These are phyloP conservation scores for Sebastes oblongus DNA, from an alignment of 2,797 vertebrate genomes.

Conservation along the genomic window DNA sequence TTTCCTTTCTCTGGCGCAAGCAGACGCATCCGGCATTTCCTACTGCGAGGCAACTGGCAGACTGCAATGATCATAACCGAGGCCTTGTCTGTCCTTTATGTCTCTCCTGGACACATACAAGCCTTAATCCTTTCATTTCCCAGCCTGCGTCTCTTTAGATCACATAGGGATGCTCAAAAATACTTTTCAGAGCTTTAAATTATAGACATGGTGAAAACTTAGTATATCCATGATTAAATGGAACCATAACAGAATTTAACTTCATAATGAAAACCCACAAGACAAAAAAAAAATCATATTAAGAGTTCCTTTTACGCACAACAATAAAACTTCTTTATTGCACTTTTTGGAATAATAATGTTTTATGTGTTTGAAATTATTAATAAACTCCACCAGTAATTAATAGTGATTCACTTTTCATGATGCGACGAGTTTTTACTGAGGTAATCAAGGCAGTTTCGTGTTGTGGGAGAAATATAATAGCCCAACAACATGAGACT, in stretches of 20 bases:
- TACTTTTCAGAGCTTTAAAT: constrained; percentile 1
- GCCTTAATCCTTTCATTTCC: constrained; percentile 35
- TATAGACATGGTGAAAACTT: neutral
- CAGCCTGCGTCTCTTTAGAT: constrained; percentile 1
- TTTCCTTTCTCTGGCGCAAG: constrained; percentile 76
- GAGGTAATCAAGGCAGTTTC: constrained; percentile 98
- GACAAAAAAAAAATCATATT: neutral
- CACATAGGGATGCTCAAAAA: neutral
- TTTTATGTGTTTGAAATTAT: neutral
- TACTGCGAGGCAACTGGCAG: constrained; percentile 72
- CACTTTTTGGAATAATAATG: constrained; percentile 3
- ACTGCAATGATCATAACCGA: constrained; percentile 98
- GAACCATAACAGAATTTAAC: neutral
- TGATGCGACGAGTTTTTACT: constrained; percentile 71
- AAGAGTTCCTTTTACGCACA: constrained; percentile 36
- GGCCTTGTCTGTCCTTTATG: constrained; percentile 88
- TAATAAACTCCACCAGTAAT: constrained; percentile 12
- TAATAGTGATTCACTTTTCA: constrained; percentile 42
- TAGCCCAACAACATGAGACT: constrained; percentile 99
- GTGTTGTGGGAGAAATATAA: constrained; percentile 91
- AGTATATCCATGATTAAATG: neutral
- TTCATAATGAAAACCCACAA: neutral
- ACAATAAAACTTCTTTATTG: constrained; percentile 25
- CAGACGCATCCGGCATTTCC: constrained; percentile 82
- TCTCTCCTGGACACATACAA: constrained; percentile 32